Conservation (phyloP, 2,113 vertebrate genomes). For the Physeter macrocephalus region DNA sequence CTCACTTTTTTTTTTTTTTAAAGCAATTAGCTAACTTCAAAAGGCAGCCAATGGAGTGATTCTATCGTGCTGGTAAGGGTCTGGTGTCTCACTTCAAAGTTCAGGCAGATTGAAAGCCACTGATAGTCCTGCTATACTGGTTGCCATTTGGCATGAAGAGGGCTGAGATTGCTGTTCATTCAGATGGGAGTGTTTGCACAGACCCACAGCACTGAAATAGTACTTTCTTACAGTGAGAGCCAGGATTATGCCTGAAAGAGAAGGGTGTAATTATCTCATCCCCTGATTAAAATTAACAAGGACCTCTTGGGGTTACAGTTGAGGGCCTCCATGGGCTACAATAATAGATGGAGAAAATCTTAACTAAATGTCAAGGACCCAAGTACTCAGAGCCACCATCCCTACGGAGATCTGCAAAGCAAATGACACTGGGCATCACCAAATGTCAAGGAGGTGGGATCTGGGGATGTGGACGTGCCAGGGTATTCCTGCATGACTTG, state of each 20-base stretch:
- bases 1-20: neutral
- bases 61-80: neutral
- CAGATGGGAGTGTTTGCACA: neutral
- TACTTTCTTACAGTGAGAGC: neutral
- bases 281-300: neutral
- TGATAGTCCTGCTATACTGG: neutral
- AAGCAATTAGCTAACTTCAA: constrained; percentile 33
- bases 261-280: neutral
- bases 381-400: neutral
- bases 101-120: neutral
- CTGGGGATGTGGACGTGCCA: neutral
- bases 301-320: neutral
- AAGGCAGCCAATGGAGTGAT: neutral
- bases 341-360: neutral
- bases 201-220: neutral
- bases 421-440: neutral
- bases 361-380: neutral
- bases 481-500: neutral
- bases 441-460: neutral
- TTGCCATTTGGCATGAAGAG: neutral
- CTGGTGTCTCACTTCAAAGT: constrained; percentile 25
- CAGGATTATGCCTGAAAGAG: neutral
- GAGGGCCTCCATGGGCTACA: neutral
- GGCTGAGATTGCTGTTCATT: neutral
- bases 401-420: neutral